Percentiles rank a stretch among this genome's conserved stretches.
Conservation (phyloP, 1,140 invertebrate genomes). For the Hylaeus anthracinus region DNA sequence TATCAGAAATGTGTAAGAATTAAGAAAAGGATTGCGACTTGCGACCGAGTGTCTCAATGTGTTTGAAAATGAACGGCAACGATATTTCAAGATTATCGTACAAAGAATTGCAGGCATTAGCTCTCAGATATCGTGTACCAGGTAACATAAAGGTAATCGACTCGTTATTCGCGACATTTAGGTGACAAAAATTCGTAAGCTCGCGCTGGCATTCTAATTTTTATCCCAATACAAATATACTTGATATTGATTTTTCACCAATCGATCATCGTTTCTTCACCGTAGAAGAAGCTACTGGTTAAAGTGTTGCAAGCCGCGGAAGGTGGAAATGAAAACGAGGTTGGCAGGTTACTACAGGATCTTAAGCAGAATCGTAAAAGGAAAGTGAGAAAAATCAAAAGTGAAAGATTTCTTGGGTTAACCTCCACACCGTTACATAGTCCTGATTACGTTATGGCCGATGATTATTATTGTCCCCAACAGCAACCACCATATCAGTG, state of each 20-base stretch:
- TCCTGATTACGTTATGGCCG: slow-evolving; percentile 65
- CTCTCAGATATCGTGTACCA: slow-evolving; percentile 68
- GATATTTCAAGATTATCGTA: slow-evolving; percentile 71
- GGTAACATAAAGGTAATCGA: slow-evolving; percentile 75
- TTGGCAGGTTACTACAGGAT: slow-evolving; percentile 63
- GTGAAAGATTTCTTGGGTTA: slow-evolving; percentile 49
- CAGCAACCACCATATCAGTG: slow-evolving; percentile 71
- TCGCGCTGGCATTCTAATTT: neutral
- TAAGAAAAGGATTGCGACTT: slow-evolving; percentile 18
- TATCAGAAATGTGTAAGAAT: slow-evolving; percentile 36
- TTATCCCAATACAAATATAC: slow-evolving; percentile 1
- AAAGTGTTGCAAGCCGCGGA: slow-evolving; percentile 68
- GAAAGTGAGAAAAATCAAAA: slow-evolving; percentile 65
- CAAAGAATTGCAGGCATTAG: slow-evolving; percentile 74
- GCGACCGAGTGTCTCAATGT: neutral
- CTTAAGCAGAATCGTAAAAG: slow-evolving; percentile 71
- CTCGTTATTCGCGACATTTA: neutral
- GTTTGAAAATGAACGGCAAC: slow-evolving; percentile 65
- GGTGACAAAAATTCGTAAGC: neutral
- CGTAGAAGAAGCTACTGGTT: slow-evolving; percentile 69
- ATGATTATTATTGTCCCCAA: slow-evolving; percentile 64
- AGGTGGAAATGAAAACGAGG: slow-evolving; percentile 65
- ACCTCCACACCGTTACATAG: slow-evolving; percentile 69
- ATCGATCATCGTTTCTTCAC: slow-evolving; percentile 35
- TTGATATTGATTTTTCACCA: slow-evolving; percentile 30